phyloP scores from a whole-genome alignment of 2,113 vertebrate species.

The Rhea pennata region DNA sequence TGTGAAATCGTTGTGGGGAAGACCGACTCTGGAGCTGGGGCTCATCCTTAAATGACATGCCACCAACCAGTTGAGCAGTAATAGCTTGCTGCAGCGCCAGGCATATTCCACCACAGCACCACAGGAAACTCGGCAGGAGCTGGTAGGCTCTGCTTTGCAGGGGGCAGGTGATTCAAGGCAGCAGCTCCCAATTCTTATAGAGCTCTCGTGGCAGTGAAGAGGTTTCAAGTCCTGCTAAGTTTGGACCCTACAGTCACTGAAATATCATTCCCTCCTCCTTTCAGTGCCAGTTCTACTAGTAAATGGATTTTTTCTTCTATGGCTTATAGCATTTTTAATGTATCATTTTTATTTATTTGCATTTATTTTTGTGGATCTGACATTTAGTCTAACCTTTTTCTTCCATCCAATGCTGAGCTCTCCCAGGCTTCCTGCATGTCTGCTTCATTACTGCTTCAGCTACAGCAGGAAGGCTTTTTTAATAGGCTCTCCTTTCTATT shows the following conservation, averaged over 20 bases:
- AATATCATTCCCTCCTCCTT: background rate
- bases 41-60: background rate
- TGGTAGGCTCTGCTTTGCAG: background rate
- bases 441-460: background rate
- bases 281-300: background rate
- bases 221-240: background rate
- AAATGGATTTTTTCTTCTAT: background rate
- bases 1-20: background rate
- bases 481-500: background rate
- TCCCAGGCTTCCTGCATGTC: background rate
- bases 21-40: background rate
- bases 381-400: constrained; percentile 11
- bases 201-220: background rate
- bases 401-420: fast-evolving
- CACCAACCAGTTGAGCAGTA: background rate
- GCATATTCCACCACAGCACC: background rate
- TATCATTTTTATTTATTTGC: background rate
- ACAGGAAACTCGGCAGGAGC: background rate
- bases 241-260: background rate
- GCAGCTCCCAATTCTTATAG: background rate
- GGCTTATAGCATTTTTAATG: background rate
- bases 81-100: background rate
- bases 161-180: background rate
- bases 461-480: background rate
- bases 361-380: constrained; percentile 17